Conservation (phyloP, 2,797 vertebrate genomes). For the Helarctos malayanus region DNA sequence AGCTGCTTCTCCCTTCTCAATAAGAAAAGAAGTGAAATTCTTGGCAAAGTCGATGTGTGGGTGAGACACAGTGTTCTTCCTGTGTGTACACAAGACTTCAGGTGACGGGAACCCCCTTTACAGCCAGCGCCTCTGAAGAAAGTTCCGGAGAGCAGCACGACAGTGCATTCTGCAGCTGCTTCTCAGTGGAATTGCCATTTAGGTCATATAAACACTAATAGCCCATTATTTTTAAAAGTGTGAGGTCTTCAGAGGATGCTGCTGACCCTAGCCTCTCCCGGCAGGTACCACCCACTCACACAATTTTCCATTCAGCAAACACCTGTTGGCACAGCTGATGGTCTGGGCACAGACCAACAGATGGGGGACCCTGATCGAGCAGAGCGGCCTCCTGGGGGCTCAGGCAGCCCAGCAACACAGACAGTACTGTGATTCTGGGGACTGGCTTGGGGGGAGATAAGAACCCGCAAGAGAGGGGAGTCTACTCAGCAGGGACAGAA, state of each 20-base stretch:
- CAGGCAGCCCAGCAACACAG: not conserved
- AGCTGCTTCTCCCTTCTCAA: not conserved
- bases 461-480: not conserved
- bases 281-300: no score
- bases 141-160: not conserved
- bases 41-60: not conserved
- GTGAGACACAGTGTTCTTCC: not conserved
- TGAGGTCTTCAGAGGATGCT: not conserved
- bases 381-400: not conserved
- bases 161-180: no score
- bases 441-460: no score
- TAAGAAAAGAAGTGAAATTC: not conserved
- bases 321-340: rapidly evolving
- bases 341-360: rapidly evolving
- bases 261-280: not conserved
- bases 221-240: no score
- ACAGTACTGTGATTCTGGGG: rapidly evolving
- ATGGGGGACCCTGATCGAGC: no score
- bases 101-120: not conserved
- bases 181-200: not conserved
- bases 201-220: no score
- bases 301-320: not conserved
- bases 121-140: not conserved
- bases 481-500: not conserved
- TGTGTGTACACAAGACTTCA: not conserved